A percentile compares a stretch with the other conserved stretches of the same genome.
Conservation (phyloP, 1,140 invertebrate genomes). For the Tachypleus tridentatus region DNA sequence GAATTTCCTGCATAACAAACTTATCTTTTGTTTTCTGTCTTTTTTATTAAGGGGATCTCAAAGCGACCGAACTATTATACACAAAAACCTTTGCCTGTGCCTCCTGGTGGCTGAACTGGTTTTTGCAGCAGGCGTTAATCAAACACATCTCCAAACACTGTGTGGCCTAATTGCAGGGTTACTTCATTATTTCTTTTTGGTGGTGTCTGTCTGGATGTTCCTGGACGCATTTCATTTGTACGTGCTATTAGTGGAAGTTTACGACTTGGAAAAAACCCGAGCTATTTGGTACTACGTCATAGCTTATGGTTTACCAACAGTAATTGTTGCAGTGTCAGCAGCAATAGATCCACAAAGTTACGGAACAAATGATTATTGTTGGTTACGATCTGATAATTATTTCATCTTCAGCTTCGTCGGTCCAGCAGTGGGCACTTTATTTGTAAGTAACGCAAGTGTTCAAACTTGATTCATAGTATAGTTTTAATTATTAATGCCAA, state of each 20-base stretch:
- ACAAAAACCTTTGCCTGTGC: conserved; percentile 44
- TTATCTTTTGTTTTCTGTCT: no score
- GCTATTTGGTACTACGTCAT: conserved; percentile 64
- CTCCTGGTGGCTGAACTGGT: conserved; percentile 82
- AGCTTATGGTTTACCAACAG: conserved; percentile 63
- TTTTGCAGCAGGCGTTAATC: conserved; percentile 80
- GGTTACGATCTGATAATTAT: conserved; percentile 72
- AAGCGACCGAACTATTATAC: conserved; percentile 28
- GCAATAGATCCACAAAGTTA: conserved; percentile 70
- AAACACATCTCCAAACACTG: conserved; percentile 67
- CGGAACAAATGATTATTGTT: conserved; percentile 73
- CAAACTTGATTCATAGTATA: no score
- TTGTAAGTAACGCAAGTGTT: conserved; percentile 11
- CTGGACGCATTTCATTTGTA: conserved; percentile 80
- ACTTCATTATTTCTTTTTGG: conserved; percentile 89
- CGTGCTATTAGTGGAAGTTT: conserved; percentile 89
- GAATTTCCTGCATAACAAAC: no score
- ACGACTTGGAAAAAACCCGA: conserved; percentile 52
- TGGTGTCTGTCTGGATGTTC: conserved; percentile 79
- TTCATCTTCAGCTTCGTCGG: conserved; percentile 88
- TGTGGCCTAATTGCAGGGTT: conserved; percentile 83
- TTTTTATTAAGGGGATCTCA: conserved; percentile 8
- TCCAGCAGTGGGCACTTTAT: conserved; percentile 52
- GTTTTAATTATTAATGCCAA: no score
- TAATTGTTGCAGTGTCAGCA: conserved; percentile 62